phyloP scores from a whole-genome alignment of 2,888 invertebrate species.

The Bedellia somnulentella region DNA sequence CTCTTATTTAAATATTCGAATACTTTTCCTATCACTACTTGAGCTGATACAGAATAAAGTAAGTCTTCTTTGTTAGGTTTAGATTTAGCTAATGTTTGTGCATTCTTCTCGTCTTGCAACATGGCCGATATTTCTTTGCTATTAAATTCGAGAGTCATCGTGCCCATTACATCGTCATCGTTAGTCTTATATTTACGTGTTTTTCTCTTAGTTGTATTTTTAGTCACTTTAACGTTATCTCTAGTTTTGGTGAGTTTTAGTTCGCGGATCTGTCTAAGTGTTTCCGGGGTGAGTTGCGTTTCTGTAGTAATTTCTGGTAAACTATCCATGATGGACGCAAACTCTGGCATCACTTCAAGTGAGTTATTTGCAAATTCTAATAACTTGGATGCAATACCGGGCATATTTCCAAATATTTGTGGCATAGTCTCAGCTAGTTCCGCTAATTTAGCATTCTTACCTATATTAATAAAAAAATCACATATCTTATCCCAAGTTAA shows the following conservation, averaged over 20 bases:
- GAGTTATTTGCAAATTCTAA: slow-evolving; percentile 39
- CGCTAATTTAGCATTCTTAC: slow-evolving; percentile 29
- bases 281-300: slow-evolving; percentile 45
- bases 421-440: slow-evolving; percentile 48
- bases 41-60: slow-evolving; percentile 36
- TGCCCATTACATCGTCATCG: slow-evolving; percentile 22
- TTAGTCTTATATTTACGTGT: slow-evolving; percentile 31
- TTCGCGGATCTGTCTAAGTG: slow-evolving; percentile 47
- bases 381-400: slow-evolving; percentile 37
- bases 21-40: slow-evolving; percentile 42
- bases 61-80: slow-evolving; percentile 34
- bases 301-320: slow-evolving; percentile 39
- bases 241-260: slow-evolving; percentile 36
- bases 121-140: slow-evolving; percentile 32
- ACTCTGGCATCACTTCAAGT: slow-evolving; percentile 41
- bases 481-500: slow-evolving; percentile 16
- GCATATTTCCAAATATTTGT: slow-evolving; percentile 46
- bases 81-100: slow-evolving; percentile 26
- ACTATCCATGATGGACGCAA: slow-evolving; percentile 40
- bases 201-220: slow-evolving; percentile 46
- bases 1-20: slow-evolving; percentile 40
- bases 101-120: slow-evolving; percentile 33
- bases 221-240: slow-evolving; percentile 44
- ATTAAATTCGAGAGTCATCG: slow-evolving; percentile 37
- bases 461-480: slow-evolving; percentile 16